Conservation (phyloP, 2,888 invertebrate genomes). For the Philereme transversata region DNA sequence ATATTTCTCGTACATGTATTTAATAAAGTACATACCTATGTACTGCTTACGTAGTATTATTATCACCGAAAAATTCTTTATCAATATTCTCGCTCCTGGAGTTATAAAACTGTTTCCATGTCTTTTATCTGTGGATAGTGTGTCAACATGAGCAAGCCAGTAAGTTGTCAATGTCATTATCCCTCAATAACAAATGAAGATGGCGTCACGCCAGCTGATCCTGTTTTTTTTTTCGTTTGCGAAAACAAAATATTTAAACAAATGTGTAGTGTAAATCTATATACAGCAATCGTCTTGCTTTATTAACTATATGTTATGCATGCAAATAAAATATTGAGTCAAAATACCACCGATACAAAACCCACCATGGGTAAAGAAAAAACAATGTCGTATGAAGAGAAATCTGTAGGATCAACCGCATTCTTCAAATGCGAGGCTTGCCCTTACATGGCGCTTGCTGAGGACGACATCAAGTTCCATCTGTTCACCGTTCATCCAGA, state of each 20-base stretch:
- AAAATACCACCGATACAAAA: slow-evolving; percentile 43
- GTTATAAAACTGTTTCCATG: no score
- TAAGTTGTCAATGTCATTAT: neutral
- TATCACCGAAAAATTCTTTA: no score
- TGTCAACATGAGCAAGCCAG: no score
- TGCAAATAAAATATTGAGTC: neutral
- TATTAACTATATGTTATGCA: neutral
- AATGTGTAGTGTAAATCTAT: neutral
- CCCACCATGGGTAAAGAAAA: slow-evolving; percentile 62
- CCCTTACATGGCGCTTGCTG: slow-evolving; percentile 80
- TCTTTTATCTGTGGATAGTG: no score
- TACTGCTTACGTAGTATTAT: no score
- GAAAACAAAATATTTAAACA: neutral
- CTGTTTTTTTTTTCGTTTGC: neutral
- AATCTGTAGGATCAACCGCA: slow-evolving; percentile 75
- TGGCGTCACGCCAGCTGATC: slow-evolving; percentile 12
- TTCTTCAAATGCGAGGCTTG: slow-evolving; percentile 83
- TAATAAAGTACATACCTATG: no score
- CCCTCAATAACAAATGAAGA: neutral
- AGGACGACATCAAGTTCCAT: slow-evolving; percentile 81
- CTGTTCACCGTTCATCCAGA: slow-evolving; percentile 76
- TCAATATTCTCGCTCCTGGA: no score
- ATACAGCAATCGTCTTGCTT: neutral
- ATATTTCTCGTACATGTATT: no score
- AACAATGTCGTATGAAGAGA: slow-evolving; percentile 77